Base-by-base conservation (phyloP, 2,888 invertebrate genomes). In the Elmis aenea region DNA sequence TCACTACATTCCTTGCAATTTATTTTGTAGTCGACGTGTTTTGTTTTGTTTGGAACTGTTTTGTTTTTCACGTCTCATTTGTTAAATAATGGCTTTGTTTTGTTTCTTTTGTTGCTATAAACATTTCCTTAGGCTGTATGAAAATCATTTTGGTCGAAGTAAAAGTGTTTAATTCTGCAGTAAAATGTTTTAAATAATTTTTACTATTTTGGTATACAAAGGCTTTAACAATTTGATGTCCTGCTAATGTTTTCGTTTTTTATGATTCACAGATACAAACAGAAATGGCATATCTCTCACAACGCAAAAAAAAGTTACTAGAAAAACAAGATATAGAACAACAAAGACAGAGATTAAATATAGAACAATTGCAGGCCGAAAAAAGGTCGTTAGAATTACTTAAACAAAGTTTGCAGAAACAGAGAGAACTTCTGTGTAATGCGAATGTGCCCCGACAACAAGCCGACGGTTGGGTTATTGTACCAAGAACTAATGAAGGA, bases 261-360 rank as follows among this genome's bases (percentile, higher is more conserved):
- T 21, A 38, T 36, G 33, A 3, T 22, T 45, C 41, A 9, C 24
- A 79, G 79, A 74, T 77, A 45, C 88, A 90, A 70, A 88, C 89
- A 20, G 88, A 92, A 69, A 74, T 91, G 42, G 85, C 86, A 20
- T 81, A 86, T 57, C 73, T 89, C 38, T 79, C 82, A 44, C 84
- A 86, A 59, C 81, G 85, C 54, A 87, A 83, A 68, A 79, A 83
- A 48, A 82, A 85, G 58, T 69, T 89, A 45, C 76, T 86, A 48
- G 77, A 78, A 48, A 74, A 76, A 52, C 73, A 83, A 68, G 76
- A 73, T 50, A 74, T 72, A 36, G 72, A 75, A 29, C 59, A 62
- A 36, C 57, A 64, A 34, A 44, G 53, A 39, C 55, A 57, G 41
- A 53, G 59, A 33, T 53, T 54, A 36, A 48, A 49, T 5, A 50